A percentile compares a stretch with the other conserved stretches of the same genome.
phyloP scores from a whole-genome alignment of 2,888 invertebrate species.

The Sesamia inferens region DNA sequence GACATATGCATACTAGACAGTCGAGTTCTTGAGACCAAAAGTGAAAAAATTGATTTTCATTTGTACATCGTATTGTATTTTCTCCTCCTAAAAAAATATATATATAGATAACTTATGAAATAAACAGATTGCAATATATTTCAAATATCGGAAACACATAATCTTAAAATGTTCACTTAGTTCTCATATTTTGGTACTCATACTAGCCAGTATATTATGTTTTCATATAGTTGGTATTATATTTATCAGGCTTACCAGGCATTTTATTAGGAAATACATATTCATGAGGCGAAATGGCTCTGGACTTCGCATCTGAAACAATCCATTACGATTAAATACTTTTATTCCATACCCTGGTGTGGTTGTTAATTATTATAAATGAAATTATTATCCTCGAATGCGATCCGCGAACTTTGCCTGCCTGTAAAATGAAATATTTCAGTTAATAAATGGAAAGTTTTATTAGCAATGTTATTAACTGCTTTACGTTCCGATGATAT shows the following conservation, averaged over 20 bases:
- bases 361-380: constrained; percentile 54
- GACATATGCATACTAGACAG: constrained; percentile 80
- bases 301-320: constrained; percentile 71
- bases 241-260: constrained; percentile 53
- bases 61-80: constrained; percentile 67
- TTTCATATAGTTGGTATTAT: background rate
- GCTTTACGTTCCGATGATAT: constrained; percentile 27
- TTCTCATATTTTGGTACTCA: background rate
- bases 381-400: constrained; percentile 58
- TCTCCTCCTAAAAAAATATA: constrained; percentile 68
- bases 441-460: constrained; percentile 53
- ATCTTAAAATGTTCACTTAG: background rate
- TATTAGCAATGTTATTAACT: constrained; percentile 44
- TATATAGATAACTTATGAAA: background rate
- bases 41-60: constrained; percentile 76
- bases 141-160: background rate
- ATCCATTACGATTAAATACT: constrained; percentile 45
- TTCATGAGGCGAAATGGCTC: constrained; percentile 69
- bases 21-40: constrained; percentile 67
- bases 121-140: background rate
- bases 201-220: background rate
- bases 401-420: constrained; percentile 49
- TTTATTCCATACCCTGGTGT: constrained; percentile 39
- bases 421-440: constrained; percentile 54
- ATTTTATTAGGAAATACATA: constrained; percentile 70